These are phyloP conservation scores for Tursiops truncatus DNA, from an alignment of 2,113 vertebrate species.

Conservation along the genomic window DNA sequence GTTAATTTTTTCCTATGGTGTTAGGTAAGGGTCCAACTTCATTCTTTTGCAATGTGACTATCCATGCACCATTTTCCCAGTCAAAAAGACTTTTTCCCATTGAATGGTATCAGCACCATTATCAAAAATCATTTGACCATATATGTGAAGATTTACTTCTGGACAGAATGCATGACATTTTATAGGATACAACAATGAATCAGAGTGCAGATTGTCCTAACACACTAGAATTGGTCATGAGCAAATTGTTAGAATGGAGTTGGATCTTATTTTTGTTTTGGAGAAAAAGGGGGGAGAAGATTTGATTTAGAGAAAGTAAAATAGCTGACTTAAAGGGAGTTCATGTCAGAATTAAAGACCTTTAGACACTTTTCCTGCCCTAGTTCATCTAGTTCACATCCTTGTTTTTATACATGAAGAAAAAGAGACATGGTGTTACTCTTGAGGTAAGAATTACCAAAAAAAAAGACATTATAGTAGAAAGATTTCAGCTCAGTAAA, in stretches of 20 bases:
- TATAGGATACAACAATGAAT: slow-evolving; percentile 34
- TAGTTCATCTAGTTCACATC: background rate
- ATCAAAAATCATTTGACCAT: slow-evolving; percentile 20
- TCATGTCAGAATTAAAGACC: slow-evolving; percentile 17
- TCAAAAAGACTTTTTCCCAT: background rate
- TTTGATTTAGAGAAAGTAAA: background rate
- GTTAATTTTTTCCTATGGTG: slow-evolving; percentile 10
- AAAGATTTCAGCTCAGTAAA: background rate
- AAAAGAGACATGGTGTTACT: slow-evolving; percentile 10
- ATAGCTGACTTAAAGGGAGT: background rate
- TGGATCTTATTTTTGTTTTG: slow-evolving; percentile 51
- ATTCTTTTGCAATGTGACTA: background rate
- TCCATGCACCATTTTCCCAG: background rate
- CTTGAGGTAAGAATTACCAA: slow-evolving; percentile 17
- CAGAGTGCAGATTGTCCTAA: slow-evolving; percentile 44
- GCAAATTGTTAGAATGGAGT: background rate
- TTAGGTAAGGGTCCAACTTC: background rate
- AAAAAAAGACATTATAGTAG: background rate
- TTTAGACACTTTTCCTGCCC: background rate
- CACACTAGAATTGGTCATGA: slow-evolving; percentile 5
- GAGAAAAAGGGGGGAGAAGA: background rate
- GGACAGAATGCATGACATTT: slow-evolving; percentile 19
- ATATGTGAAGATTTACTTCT: slow-evolving; percentile 39
- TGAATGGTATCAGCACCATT: slow-evolving; percentile 18
- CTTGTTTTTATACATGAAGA: slow-evolving; percentile 37